A percentile compares a stretch with the other conserved stretches of the same genome.
Conservation (phyloP, 2,888 invertebrate genomes). For the Liposcelis brunnea region DNA sequence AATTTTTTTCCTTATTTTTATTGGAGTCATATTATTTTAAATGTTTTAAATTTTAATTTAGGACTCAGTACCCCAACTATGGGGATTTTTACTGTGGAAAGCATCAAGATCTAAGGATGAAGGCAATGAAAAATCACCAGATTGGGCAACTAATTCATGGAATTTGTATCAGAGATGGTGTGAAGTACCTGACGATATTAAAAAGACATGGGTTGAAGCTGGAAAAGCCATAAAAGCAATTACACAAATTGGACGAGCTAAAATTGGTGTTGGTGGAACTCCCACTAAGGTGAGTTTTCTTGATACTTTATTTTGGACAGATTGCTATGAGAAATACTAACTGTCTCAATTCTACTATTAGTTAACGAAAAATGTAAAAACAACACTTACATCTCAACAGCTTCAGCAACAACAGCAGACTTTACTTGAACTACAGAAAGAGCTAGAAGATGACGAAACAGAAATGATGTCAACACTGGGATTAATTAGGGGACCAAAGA, state of each 20-base stretch:
- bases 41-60: conserved; percentile 22
- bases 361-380: not conserved
- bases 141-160: conserved; percentile 38
- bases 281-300: conserved; percentile 11
- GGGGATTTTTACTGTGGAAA: conserved; percentile 75
- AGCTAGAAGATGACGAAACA: conserved; percentile 3
- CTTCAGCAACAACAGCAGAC: conserved; percentile 3
- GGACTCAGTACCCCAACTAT: conserved; percentile 67
- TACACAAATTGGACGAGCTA: conserved; percentile 46
- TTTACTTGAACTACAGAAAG: conserved; percentile 5
- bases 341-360: too few species aligned
- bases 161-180: conserved; percentile 70
- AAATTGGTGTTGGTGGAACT: conserved; percentile 35
- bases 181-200: conserved; percentile 52
- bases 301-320: too few species aligned
- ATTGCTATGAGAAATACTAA: too few species aligned
- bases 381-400: not conserved
- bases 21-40: conserved; percentile 5
- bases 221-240: conserved; percentile 58
- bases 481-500: not conserved
- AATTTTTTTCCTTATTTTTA: not conserved
- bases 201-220: conserved; percentile 64
- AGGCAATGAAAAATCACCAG: conserved; percentile 19
- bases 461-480: not conserved
- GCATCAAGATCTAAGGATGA: conserved; percentile 32